Base-by-base conservation (phyloP, 2,888 invertebrate genomes). In the Diabrotica balteata region DNA sequence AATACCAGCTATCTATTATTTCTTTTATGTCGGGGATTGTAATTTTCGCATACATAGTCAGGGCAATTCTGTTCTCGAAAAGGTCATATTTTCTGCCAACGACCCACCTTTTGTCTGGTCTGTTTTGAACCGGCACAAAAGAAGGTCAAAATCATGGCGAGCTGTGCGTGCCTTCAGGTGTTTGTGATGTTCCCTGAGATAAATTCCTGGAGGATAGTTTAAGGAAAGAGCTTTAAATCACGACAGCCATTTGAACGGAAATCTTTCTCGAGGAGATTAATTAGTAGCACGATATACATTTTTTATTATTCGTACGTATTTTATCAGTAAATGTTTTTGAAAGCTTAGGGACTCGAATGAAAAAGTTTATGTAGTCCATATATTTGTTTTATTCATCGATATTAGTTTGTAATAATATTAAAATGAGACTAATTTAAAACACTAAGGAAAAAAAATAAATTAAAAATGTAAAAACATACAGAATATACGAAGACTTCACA, bases 151-250 rank as follows among this genome's bases (percentile, higher is more conserved):
- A 45, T 57, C 45, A 45, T 57, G 17, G 55, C 44, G 55, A 45
- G n/a, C 17, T 11, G 55, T 57, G 55, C 55, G 55, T 57, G 55
- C 55, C 55, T 57, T 44, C 55, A 57, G 55, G 55, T 57, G 55
- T 57, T 57, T 57, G 55, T 57, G 55, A 57, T 57, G 55, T 55
- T 55, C 55, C 5, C 11, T 8, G 55, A n/a, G 7, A 55, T 55
- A 44, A 55, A 55, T 55, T 55, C 55, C 55, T 55, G 17, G n/a
- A 44, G 45, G 55, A 55, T 55, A 43, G 55, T 55, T 55, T 55
- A 7, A 54, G 43, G 43, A 54, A 10, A 9, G 11, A 7, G 55
- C 43, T 17, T 57, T 57, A 45, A 57, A 57, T 57, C 55, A 57
- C 55, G 55, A n/a, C 44, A 10, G 43, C n/a, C 7, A 45, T 17